Conservation (phyloP, 2,113 vertebrate species). For the Nothobranchius kuhntae region DNA sequence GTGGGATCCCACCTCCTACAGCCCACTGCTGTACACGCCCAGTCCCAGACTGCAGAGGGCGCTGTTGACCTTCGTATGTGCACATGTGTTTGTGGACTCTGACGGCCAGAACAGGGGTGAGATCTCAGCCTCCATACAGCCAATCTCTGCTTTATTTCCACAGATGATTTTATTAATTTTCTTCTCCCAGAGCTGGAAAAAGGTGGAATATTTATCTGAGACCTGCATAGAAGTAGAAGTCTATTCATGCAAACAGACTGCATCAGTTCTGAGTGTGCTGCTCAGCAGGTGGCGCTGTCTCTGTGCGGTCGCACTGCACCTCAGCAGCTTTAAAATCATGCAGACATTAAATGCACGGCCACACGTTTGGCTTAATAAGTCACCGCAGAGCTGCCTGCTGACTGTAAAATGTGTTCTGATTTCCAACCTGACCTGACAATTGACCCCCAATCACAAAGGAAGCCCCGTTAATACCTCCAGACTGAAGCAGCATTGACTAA, state of each 20-base stretch:
- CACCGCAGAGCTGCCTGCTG: constrained; percentile 14
- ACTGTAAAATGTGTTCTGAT: constrained; percentile 42
- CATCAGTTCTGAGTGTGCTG: background rate
- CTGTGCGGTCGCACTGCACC: constrained; percentile 15
- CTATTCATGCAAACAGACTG: background rate
- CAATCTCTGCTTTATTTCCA: no score
- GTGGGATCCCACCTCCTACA: constrained; percentile 63
- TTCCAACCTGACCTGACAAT: constrained; percentile 41
- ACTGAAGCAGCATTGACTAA: constrained; percentile 40
- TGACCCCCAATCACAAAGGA: constrained; percentile 54
- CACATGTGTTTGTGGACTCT: constrained; percentile 78
- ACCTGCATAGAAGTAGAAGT: no score
- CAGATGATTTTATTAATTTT: no score
- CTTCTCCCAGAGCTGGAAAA: no score
- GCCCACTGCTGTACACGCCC: constrained; percentile 79
- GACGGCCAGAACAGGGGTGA: constrained; percentile 77
- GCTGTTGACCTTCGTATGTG: constrained; percentile 80
- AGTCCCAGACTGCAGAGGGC: constrained; percentile 84
- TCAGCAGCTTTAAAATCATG: constrained; percentile 21
- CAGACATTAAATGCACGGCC: constrained; percentile 58
- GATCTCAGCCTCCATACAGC: constrained; percentile 9
- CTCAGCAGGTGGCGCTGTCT: constrained; percentile 76
- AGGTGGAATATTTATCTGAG: no score
- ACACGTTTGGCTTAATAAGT: constrained; percentile 51
- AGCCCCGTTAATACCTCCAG: constrained; percentile 41